A percentile compares a stretch with the other conserved stretches of the same genome.
phyloP scores from a whole-genome alignment of 2,797 vertebrate species.

The Peromyscus melanophrys region DNA sequence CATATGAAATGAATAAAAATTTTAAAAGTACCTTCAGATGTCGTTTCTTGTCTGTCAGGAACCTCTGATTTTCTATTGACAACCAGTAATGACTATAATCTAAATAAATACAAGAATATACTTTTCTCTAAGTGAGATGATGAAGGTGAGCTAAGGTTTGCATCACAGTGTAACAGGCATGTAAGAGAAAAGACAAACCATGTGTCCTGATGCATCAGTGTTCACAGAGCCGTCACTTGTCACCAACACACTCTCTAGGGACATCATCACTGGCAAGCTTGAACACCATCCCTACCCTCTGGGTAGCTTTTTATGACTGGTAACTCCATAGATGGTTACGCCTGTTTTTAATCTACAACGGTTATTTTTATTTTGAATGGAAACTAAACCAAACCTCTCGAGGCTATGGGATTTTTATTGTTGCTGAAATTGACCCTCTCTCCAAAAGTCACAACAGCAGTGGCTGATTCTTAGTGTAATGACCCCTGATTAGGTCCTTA shows the following conservation, averaged over 20 bases:
- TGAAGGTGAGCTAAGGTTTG: slow-evolving; percentile 51
- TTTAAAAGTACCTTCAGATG: neutral
- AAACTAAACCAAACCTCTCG: slow-evolving; percentile 53
- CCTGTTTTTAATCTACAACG: slow-evolving; percentile 48
- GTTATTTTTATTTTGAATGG: slow-evolving; percentile 56
- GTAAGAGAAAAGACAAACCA: neutral
- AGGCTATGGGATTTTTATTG: slow-evolving; percentile 34
- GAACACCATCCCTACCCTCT: neutral
- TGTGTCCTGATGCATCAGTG: neutral
- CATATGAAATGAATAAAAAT: neutral
- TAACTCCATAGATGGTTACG: neutral
- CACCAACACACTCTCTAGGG: neutral
- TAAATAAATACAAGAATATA: slow-evolving; percentile 26
- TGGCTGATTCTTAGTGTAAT: slow-evolving; percentile 34
- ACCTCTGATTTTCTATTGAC: slow-evolving; percentile 42
- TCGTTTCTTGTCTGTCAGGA: neutral
- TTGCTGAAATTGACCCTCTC: neutral
- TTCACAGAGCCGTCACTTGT: neutral
- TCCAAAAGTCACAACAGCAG: slow-evolving; percentile 33
- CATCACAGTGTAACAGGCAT: neutral
- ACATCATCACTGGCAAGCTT: neutral
- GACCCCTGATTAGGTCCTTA: slow-evolving; percentile 46
- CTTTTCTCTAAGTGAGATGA: neutral
- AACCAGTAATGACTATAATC: slow-evolving; percentile 7
- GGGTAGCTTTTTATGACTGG: neutral